phyloP scores from a whole-genome alignment of 2,888 invertebrate genomes.

The Adineta ricciae region DNA sequence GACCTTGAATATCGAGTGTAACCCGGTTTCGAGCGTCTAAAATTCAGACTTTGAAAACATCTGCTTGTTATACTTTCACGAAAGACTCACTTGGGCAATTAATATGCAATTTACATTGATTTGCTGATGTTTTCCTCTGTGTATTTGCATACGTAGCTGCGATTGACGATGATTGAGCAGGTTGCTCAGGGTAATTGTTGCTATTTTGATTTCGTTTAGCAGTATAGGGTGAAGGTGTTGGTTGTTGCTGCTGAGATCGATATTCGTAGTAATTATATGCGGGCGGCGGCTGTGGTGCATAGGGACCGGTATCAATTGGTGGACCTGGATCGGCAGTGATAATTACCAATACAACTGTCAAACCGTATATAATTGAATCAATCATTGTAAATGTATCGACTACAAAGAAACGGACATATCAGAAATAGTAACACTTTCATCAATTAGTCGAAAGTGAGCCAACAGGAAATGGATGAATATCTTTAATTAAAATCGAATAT shows the following conservation, averaged over 20 bases:
- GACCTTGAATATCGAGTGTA: slow-evolving; percentile 14
- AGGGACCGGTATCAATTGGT: not conserved
- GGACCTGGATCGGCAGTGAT: not conserved
- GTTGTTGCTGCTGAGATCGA: not conserved
- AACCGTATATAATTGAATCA: not conserved
- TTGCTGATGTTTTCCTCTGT: not conserved
- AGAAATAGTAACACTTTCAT: not conserved
- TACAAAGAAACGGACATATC: not conserved
- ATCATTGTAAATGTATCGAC: not conserved
- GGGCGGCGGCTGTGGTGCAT: not conserved
- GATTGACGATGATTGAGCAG: not conserved
- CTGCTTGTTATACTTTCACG: not conserved
- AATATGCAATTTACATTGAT: slow-evolving; percentile 18
- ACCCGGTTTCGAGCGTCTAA: slow-evolving; percentile 6
- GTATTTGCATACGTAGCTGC: not conserved
- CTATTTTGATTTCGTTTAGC: not conserved
- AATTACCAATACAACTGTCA: not conserved
- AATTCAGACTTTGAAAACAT: not conserved
- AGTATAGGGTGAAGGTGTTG: not conserved
- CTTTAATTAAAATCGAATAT: not conserved
- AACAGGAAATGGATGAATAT: not conserved
- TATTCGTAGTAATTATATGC: not conserved
- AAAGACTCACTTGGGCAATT: not conserved
- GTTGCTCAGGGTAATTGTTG: not conserved
- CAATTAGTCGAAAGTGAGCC: not conserved